Percentiles rank a stretch among this genome's conserved stretches.
These are phyloP conservation scores for Periophthalmus magnuspinnatus DNA, from an alignment of 2,797 vertebrate genomes.

Conservation along the genomic window DNA sequence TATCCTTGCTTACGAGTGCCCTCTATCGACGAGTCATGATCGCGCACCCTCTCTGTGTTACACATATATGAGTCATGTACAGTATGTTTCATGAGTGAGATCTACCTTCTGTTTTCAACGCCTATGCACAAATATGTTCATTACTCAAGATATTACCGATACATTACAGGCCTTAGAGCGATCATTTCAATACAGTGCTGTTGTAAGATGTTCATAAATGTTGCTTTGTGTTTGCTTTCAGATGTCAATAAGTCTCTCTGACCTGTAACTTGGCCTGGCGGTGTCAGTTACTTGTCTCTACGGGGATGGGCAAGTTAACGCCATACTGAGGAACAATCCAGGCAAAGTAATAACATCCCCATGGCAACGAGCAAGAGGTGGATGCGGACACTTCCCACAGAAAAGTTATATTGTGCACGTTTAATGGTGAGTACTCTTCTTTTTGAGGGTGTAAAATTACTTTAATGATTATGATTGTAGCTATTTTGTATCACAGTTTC, in stretches of 20 bases:
- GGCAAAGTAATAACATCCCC: too few relatives aligned
- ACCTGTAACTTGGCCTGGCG: too few relatives aligned
- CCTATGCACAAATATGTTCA: background rate
- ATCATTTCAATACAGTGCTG: background rate
- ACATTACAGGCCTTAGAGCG: background rate
- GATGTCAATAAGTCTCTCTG: too few relatives aligned
- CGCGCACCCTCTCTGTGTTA: constrained; percentile 1
- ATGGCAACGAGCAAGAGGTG: too few relatives aligned
- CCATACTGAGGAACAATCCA: too few relatives aligned
- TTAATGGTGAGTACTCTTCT: background rate
- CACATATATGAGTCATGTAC: background rate
- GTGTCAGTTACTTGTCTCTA: too few relatives aligned
- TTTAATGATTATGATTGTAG: background rate
- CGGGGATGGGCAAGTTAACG: too few relatives aligned
- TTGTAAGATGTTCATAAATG: background rate
- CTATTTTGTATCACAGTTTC: background rate
- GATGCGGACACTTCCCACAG: too few relatives aligned
- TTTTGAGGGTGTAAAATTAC: too few relatives aligned
- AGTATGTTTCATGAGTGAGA: background rate
- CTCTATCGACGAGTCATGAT: constrained; percentile 71
- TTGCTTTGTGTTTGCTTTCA: background rate
- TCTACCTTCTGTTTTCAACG: background rate
- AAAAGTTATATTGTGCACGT: too few relatives aligned
- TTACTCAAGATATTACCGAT: background rate
- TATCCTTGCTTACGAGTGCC: constrained; percentile 76